phyloP scores from a whole-genome alignment of 2,888 invertebrate species.

The Trisateles emortualis region DNA sequence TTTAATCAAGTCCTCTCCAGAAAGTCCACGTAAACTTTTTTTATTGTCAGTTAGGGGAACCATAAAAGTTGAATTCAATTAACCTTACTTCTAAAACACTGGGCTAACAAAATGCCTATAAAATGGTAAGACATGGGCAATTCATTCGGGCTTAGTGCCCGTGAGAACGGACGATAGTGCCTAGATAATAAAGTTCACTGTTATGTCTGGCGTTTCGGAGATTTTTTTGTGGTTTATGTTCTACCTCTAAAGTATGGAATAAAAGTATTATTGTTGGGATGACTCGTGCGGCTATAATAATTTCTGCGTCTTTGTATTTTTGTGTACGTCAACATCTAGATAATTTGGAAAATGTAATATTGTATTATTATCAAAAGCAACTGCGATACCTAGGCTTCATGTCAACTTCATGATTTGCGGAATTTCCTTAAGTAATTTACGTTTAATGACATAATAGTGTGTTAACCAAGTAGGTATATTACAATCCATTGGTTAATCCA shows the following conservation, averaged over 20 bases:
- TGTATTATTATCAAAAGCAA: too few relatives aligned
- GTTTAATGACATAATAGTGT: too few relatives aligned
- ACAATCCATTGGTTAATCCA: neutral
- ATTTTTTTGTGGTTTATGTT: slow-evolving; percentile 43
- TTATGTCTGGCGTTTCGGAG: slow-evolving; percentile 32
- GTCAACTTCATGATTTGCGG: too few relatives aligned
- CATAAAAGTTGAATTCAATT: slow-evolving; percentile 63
- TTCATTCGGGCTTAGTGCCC: slow-evolving; percentile 49
- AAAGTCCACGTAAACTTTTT: slow-evolving; percentile 37
- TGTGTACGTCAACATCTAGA: too few relatives aligned
- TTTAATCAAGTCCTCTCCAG: slow-evolving; percentile 39
- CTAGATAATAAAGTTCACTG: slow-evolving; percentile 38
- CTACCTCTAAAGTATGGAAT: slow-evolving; percentile 35
- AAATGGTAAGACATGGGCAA: slow-evolving; percentile 52
- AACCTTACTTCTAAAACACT: slow-evolving; percentile 50
- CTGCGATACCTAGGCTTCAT: too few relatives aligned
- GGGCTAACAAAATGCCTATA: slow-evolving; percentile 50
- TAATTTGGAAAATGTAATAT: too few relatives aligned
- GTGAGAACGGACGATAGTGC: slow-evolving; percentile 43
- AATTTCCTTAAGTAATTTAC: too few relatives aligned
- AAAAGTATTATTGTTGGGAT: slow-evolving; percentile 42
- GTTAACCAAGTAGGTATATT: too few relatives aligned
- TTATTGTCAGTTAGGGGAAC: slow-evolving; percentile 48
- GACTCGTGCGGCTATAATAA: slow-evolving; percentile 29
- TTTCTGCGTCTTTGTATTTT: slow-evolving; percentile 11